Conservation (phyloP, 2,888 invertebrate genomes). For the Caenorhabditis sp. region DNA sequence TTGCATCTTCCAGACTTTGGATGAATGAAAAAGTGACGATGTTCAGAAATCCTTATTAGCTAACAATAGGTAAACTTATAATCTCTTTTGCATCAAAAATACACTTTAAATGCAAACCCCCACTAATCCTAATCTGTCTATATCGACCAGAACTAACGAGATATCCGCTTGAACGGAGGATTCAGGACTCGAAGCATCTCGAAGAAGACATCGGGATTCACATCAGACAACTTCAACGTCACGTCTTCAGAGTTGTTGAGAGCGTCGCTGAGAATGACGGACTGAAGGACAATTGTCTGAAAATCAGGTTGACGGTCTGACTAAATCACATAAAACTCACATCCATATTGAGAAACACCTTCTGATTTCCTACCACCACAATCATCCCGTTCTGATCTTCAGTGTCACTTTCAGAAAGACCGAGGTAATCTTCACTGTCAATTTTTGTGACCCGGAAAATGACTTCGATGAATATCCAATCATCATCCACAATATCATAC, state of each 20-base stretch:
- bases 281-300: slow-evolving; percentile 16
- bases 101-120: not conserved
- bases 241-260: not conserved
- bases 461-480: slow-evolving; percentile 42
- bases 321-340: not conserved
- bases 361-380: slow-evolving; percentile 22
- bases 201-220: slow-evolving; percentile 39
- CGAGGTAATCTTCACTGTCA: slow-evolving; percentile 24
- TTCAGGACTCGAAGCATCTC: slow-evolving; percentile 36
- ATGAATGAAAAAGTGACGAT: too few species aligned
- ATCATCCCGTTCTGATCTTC: slow-evolving; percentile 4
- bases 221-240: slow-evolving; percentile 23
- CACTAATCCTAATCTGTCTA: not conserved
- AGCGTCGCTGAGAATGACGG: slow-evolving; percentile 12
- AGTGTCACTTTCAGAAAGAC: slow-evolving; percentile 14
- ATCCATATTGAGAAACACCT: slow-evolving; percentile 29
- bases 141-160: slow-evolving; percentile 23
- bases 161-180: slow-evolving; percentile 35
- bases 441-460: slow-evolving; percentile 19
- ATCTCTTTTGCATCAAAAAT: too few species aligned
- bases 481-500: slow-evolving; percentile 22
- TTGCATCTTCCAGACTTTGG: not conserved
- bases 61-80: too few species aligned
- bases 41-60: too few species aligned
- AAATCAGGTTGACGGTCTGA: not conserved